phyloP scores from a whole-genome alignment of 1,140 invertebrate genomes.

The Triops longicaudatus region DNA sequence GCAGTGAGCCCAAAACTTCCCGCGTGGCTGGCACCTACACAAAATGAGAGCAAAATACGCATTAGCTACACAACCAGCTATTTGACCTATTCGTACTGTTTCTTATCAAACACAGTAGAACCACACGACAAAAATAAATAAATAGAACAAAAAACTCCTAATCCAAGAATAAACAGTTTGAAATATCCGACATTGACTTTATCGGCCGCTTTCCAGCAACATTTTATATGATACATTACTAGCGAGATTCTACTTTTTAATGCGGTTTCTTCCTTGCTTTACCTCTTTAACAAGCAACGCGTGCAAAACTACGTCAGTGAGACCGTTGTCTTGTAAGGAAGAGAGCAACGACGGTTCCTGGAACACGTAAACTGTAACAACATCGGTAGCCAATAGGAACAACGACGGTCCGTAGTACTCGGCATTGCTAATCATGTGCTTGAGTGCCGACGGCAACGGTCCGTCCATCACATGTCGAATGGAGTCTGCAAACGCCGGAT shows the following conservation, averaged over 20 bases:
- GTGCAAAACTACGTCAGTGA: slow-evolving; percentile 82
- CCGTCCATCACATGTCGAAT: slow-evolving; percentile 88
- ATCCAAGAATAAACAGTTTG: no score
- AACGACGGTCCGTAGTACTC: slow-evolving; percentile 86
- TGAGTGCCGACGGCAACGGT: slow-evolving; percentile 67
- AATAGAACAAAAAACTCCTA: slow-evolving; percentile 19
- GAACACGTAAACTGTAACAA: slow-evolving; percentile 86
- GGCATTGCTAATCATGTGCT: slow-evolving; percentile 85
- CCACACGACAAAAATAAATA: slow-evolving; percentile 19
- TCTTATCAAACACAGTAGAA: background rate
- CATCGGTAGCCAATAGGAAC: slow-evolving; percentile 79
- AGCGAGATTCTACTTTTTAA: no score
- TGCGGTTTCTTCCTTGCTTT: background rate
- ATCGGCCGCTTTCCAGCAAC: no score
- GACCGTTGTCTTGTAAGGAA: slow-evolving; percentile 74
- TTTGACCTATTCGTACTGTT: slow-evolving; percentile 3
- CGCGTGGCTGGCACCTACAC: slow-evolving; percentile 64
- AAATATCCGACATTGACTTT: no score
- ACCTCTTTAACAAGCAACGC: slow-evolving; percentile 73
- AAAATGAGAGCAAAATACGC: slow-evolving; percentile 36
- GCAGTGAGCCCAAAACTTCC: slow-evolving; percentile 78
- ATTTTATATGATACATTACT: no score
- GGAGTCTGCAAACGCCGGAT: slow-evolving; percentile 69
- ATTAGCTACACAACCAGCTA: no score
- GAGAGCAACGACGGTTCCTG: slow-evolving; percentile 83